phyloP scores from a whole-genome alignment of 1,140 invertebrate genomes.

The Eubasilissa regina region DNA sequence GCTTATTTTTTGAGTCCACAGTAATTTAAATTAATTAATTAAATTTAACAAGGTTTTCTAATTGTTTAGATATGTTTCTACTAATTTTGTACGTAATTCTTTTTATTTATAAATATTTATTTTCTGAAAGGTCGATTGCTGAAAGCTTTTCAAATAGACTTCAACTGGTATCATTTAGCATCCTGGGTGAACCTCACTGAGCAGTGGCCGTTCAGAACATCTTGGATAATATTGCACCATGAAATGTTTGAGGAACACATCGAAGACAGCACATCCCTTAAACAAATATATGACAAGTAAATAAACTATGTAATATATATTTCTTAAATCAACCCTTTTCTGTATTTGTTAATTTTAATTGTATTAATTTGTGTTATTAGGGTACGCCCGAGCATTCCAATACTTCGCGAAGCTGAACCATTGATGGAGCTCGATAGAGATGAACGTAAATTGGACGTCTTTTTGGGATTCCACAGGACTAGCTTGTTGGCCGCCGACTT shows the following conservation, averaged over 20 bases:
- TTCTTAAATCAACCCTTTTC: background rate
- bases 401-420: constrained; percentile 89
- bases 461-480: constrained; percentile 89
- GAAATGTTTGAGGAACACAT: constrained; percentile 90
- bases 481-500: constrained; percentile 88
- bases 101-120: constrained; percentile 10
- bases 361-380: constrained; percentile 68
- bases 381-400: constrained; percentile 85
- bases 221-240: constrained; percentile 96
- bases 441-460: constrained; percentile 94
- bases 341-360: constrained; percentile 16
- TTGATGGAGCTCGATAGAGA: constrained; percentile 93
- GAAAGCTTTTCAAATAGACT: constrained; percentile 98
- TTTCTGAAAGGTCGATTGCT: constrained; percentile 85
- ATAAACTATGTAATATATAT: constrained; percentile 60
- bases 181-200: constrained; percentile 99
- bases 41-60: too few species aligned
- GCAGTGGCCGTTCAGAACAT: constrained; percentile 98
- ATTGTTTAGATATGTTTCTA: too few species aligned
- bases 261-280: constrained; percentile 89
- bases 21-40: background rate
- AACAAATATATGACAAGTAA: constrained; percentile 94
- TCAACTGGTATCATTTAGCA: constrained; percentile 97
- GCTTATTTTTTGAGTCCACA: constrained; percentile 55
- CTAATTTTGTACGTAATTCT: background rate